These are phyloP conservation scores for Cheilosia scutellata DNA, from an alignment of 2,888 invertebrate genomes.

Conservation along the genomic window DNA sequence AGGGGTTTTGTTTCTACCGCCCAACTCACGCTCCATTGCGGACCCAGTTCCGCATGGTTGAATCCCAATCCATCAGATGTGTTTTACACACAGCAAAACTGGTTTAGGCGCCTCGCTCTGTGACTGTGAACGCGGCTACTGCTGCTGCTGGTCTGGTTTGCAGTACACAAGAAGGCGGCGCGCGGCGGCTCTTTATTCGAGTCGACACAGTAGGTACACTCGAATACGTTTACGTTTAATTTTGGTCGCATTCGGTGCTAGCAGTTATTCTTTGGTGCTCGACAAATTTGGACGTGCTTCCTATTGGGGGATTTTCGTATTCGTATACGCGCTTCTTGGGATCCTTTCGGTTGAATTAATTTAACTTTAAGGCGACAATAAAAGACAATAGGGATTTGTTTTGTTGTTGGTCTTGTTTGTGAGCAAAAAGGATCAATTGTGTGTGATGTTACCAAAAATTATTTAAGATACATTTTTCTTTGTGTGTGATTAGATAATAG, in stretches of 20 bases:
- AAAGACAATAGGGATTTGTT: conserved; percentile 37
- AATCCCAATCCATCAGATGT: conserved; percentile 70
- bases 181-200: conserved; percentile 66
- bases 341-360: conserved; percentile 63
- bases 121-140: not conserved
- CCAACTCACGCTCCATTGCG: conserved; percentile 74
- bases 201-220: conserved; percentile 41
- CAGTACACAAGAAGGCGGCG: conserved; percentile 64
- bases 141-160: conserved; percentile 8
- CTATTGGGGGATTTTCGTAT: conserved; percentile 58
- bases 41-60: conserved; percentile 74
- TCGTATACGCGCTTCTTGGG: conserved; percentile 53
- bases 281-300: conserved; percentile 81
- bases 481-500: not conserved
- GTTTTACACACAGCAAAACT: conserved; percentile 63
- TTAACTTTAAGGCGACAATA: conserved; percentile 40
- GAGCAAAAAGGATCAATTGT: conserved; percentile 32
- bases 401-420: conserved; percentile 16
- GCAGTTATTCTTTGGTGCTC: conserved; percentile 83
- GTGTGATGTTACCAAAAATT: conserved; percentile 1
- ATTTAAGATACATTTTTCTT: conserved; percentile 15
- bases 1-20: conserved; percentile 57
- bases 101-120: conserved; percentile 72
- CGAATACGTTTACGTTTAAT: conserved; percentile 59
- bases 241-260: conserved; percentile 69